A percentile compares a stretch with the other conserved stretches of the same genome.
Conservation (phyloP, 2,113 vertebrate species). For the Heloderma charlesbogerti region DNA sequence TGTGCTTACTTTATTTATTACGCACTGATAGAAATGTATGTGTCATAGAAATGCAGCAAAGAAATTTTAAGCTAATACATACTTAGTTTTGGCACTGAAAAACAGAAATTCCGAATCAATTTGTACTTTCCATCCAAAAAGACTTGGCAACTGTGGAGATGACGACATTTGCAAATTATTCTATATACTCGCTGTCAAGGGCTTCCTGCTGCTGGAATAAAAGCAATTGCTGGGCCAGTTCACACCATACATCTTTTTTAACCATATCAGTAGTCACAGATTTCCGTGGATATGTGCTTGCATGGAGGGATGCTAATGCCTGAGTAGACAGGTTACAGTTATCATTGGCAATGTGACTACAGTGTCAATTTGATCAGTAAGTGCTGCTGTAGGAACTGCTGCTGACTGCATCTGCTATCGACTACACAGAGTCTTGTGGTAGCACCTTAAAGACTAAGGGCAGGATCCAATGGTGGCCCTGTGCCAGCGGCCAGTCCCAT, state of each 20-base stretch:
- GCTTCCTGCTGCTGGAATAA: conserved; percentile 2
- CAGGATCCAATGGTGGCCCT: too few species aligned
- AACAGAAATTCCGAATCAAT: conserved; percentile 63
- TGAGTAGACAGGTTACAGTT: not conserved
- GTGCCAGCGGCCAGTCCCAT: too few species aligned
- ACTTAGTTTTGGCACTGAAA: conserved; percentile 36
- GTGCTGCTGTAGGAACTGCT: not conserved
- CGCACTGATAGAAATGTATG: conserved; percentile 12
- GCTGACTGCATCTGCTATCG: not conserved
- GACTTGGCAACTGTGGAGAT: conserved; percentile 69
- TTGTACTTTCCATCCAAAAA: conserved; percentile 67
- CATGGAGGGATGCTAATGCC: not conserved
- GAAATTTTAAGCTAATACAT: conserved; percentile 8
- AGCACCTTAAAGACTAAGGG: too few species aligned
- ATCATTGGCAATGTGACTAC: too few species aligned
- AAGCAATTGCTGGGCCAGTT: not conserved
- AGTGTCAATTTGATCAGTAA: not conserved
- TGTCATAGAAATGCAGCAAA: conserved; percentile 25
- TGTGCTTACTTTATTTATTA: conserved; percentile 33
- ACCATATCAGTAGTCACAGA: not conserved
- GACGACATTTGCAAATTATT: conserved; percentile 71
- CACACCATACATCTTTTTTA: conserved; percentile 1
- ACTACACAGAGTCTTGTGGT: too few species aligned
- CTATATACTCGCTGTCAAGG: conserved; percentile 55
- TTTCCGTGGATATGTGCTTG: not conserved